Evolutionary conservation across 2,797 vertebrate genomes (phyloP).

Genomic region (Sebastes glaucus): DNA sequence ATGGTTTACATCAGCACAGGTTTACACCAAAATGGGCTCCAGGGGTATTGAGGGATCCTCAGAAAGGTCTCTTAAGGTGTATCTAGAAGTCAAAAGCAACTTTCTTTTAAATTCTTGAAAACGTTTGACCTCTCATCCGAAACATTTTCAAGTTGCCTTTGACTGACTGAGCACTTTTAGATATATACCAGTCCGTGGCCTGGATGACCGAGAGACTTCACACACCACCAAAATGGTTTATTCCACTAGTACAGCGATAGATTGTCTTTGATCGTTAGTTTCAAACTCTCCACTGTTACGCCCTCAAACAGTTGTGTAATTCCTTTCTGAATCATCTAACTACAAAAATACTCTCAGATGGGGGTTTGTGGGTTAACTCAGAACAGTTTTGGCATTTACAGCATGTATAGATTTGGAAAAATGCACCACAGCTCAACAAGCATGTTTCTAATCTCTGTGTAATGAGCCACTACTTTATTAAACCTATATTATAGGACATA

Average conservation of each 20-base stretch:
- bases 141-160: neutral
- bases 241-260: neutral
- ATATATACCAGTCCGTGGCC: neutral
- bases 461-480: neutral
- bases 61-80: neutral
- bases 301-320: constrained; percentile 40
- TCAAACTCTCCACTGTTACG: constrained; percentile 1
- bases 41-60: constrained; percentile 1
- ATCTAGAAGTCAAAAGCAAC: neutral
- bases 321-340: constrained; percentile 43
- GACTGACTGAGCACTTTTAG: neutral
- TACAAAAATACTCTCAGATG: constrained; percentile 22
- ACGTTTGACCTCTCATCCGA: neutral
- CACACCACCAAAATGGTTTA: neutral
- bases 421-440: neutral
- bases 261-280: constrained; percentile 13
- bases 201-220: neutral
- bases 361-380: constrained; percentile 19
- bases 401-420: neutral
- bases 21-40: constrained; percentile 41
- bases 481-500: neutral
- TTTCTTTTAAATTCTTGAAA: neutral
- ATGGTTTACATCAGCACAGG: constrained; percentile 49
- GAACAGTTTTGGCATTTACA: constrained; percentile 10
- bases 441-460: neutral